Evolutionary conservation across 2,113 vertebrate species (phyloP).

Genomic region (Campylomormyrus numenius): DNA sequence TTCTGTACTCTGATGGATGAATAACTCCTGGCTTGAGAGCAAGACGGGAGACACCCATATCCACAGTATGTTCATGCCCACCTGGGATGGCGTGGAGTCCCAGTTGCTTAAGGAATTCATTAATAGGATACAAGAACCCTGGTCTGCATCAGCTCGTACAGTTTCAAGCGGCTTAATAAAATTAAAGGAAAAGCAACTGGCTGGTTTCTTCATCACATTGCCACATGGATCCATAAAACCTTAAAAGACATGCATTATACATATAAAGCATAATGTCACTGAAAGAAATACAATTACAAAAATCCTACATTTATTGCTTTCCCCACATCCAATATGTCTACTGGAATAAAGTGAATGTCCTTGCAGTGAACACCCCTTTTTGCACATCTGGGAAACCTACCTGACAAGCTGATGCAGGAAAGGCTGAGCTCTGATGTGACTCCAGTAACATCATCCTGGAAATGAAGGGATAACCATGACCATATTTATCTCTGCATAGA

Average conservation of each 20-base stretch:
- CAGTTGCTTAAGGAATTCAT: slow-evolving; percentile 24
- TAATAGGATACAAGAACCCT: not conserved
- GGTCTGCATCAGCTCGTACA: slow-evolving; percentile 34
- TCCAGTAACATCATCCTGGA: slow-evolving; percentile 56
- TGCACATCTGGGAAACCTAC: slow-evolving; percentile 40
- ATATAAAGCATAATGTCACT: not conserved
- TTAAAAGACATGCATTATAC: slow-evolving; percentile 16
- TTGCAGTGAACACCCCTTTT: not conserved
- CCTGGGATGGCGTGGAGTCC: slow-evolving; percentile 29
- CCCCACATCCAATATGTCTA: not conserved
- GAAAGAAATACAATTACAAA: not conserved
- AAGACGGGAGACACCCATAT: slow-evolving; percentile 19
- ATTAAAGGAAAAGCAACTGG: slow-evolving; percentile 10
- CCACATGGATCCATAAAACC: slow-evolving; percentile 17
- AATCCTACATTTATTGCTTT: not conserved
- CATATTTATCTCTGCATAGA: not conserved
- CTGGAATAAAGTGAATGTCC: not conserved
- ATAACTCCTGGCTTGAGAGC: not conserved
- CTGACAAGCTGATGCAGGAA: slow-evolving; percentile 70
- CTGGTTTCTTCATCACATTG: slow-evolving; percentile 12
- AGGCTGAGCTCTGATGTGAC: slow-evolving; percentile 58
- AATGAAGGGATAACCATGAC: not conserved
- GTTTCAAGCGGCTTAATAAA: slow-evolving; percentile 17
- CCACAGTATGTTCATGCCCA: slow-evolving; percentile 23
- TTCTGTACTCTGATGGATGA: not conserved